Evolutionary conservation across 2,797 vertebrate species (phyloP).

Genomic region (Denticeps clupeoides): DNA sequence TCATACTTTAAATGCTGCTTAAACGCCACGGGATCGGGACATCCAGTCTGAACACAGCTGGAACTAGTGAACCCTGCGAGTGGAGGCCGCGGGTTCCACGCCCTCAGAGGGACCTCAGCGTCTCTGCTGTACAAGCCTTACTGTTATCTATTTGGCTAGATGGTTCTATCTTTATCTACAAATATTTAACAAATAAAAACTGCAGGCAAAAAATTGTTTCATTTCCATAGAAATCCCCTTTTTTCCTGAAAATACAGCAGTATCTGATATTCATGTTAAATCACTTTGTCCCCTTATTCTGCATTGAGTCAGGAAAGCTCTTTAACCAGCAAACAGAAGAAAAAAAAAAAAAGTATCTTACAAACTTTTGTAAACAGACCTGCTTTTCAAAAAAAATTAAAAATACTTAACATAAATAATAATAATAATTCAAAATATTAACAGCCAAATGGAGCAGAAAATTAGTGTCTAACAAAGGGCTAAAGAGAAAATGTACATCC

Average conservation of each 20-base stretch:
- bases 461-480: slow-evolving; percentile 81
- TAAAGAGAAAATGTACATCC: slow-evolving; percentile 73
- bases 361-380: slow-evolving; percentile 99
- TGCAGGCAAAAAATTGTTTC: slow-evolving; percentile 99
- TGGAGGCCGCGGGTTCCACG: too few species aligned
- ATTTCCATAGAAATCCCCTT: slow-evolving; percentile 99
- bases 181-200: slow-evolving; percentile 99
- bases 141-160: slow-evolving; percentile 99
- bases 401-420: slow-evolving; percentile 97
- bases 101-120: slow-evolving; percentile 67
- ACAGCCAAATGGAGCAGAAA: slow-evolving; percentile 95
- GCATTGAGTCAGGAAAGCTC: slow-evolving; percentile 93
- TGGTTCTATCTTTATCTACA: slow-evolving; percentile 98
- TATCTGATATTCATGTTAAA: slow-evolving; percentile 74
- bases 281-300: slow-evolving; percentile 57
- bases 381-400: slow-evolving; percentile 79
- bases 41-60: too few species aligned
- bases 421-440: slow-evolving; percentile 99
- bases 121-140: slow-evolving; percentile 91
- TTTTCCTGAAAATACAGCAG: slow-evolving; percentile 99
- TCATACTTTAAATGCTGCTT: too few species aligned
- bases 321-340: slow-evolving; percentile 89
- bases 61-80: too few species aligned
- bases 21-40: too few species aligned
- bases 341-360: slow-evolving; percentile 92